Base-by-base conservation (phyloP, 2,797 vertebrate genomes). In the Knipowitschia caucasica region DNA sequence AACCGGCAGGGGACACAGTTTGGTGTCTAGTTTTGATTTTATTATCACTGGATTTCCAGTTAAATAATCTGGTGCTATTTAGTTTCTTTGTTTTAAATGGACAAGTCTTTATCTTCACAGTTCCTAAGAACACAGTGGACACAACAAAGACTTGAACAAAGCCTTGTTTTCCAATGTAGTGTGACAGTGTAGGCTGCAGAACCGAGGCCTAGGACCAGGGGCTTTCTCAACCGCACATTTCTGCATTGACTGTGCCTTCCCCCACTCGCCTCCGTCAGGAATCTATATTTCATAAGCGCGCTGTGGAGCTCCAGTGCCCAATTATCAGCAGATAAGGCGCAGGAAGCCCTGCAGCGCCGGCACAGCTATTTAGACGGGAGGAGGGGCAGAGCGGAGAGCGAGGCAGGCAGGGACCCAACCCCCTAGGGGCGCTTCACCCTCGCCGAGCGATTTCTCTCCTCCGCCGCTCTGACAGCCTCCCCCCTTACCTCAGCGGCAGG, bases 271-370 rank as follows among this genome's bases (percentile, higher is more conserved):
- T 87, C 82, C 80, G 78, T 79, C 75, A 86, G 80, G 82, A 89
- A 90, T 90, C 87, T 89, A 91, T 91, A 91, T 91, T 91, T 91
- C 83, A 91, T 89, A 90, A 90, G 85, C 85, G 85, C 82, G 86
- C 86, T 87, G 86, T 89, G 86, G 86, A 88, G 88, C 89, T 86
- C 85, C 84, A 88, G 85, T 82, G 83, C 84, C 88, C 87, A 90
- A 89, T 91, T 91, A 90, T 89, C 86, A 86, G 83, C 88, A 89
- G 89, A 91, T 89, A 89, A 90, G 88, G 89, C 82, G 72, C 83
- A 91, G 86, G 88, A 91, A 89, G 88, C 88, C 86, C 86, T 84
- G 85, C 65, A 90, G 89, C 83, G 75, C 75, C 82, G 85, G 86
- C 82, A 84, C 78, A 84, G 86, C 86, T 89, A 90, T 91, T 91